A percentile compares a stretch with the other conserved stretches of the same genome.
Evolutionary conservation across 2,888 invertebrate species (phyloP).

Genomic region (Drosophila parthenogenetica): DNA sequence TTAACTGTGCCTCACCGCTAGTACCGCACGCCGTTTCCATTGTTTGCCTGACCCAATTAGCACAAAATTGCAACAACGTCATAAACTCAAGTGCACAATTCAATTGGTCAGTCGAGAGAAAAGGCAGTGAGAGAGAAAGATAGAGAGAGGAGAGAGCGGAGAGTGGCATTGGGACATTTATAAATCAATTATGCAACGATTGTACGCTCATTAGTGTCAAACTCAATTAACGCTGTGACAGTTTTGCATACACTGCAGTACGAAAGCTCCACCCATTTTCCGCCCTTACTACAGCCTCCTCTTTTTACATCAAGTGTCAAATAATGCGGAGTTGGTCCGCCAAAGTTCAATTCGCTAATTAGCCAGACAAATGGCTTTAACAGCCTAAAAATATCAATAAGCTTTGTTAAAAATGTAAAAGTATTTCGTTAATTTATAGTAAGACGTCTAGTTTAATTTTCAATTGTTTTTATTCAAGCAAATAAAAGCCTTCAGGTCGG

Average conservation of each 20-base stretch:
- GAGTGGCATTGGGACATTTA: slow-evolving; percentile 57
- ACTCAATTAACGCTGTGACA: slow-evolving; percentile 79
- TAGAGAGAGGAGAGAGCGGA: background rate
- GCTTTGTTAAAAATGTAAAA: background rate
- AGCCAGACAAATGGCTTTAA: slow-evolving; percentile 20
- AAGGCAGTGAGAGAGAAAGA: background rate
- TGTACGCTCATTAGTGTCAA: slow-evolving; percentile 81
- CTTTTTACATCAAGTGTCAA: slow-evolving; percentile 6
- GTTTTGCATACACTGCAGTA: slow-evolving; percentile 52
- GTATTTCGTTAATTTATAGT: no score
- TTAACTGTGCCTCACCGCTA: slow-evolving; percentile 5
- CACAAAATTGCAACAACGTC: slow-evolving; percentile 65
- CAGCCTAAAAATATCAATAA: background rate
- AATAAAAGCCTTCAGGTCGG: no score
- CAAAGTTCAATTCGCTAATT: slow-evolving; percentile 52
- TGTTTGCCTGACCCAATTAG: slow-evolving; percentile 76
- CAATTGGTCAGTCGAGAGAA: slow-evolving; percentile 26
- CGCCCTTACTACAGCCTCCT: background rate
- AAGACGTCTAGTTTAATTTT: no score
- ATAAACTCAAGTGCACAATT: slow-evolving; percentile 71
- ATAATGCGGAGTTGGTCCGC: slow-evolving; percentile 27
- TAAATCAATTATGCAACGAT: slow-evolving; percentile 80
- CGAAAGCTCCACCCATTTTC: background rate
- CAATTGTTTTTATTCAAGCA: no score
- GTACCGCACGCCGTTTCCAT: slow-evolving; percentile 26